Evolutionary conservation across 2,888 invertebrate genomes (phyloP), one percentile per base, ranked within the genome.

Genomic region (Oscheius sp.): DNA sequence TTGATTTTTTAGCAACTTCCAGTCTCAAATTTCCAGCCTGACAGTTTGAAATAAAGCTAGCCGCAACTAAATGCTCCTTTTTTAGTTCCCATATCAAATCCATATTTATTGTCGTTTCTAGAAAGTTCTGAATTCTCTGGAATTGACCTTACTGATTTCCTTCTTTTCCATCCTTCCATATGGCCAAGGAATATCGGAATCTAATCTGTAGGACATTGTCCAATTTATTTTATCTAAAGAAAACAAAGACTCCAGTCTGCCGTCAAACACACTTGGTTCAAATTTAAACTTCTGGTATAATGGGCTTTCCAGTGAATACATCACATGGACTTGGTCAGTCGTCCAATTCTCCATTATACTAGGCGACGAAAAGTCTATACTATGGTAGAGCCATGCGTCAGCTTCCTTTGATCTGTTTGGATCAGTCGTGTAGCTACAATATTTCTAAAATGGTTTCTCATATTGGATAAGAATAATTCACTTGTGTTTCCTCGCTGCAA

Each of bases 41-140:
- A 37, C 77, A 77, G 46, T 75, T 72, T 17, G 72, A 73, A 0
- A 72, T 72, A 1, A 74, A 66, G 73, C 73, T 75, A 17, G 73
- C 71, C 2, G 72, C 69, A 12, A 63, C 63, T 27, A 64, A 33
- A 34, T 33, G 25, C 25, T 66, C 58, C n/a, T 46, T 34, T 23
- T 65, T 65, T 20, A 48, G 17, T n/a, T 27, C 17, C 65, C 65
- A 65, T 10, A 65, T 48, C 6, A 17, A 25, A 23, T 65, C 52
- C 15, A 29, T 12, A 6, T 46, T 45, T 12, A 34, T 17, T 5
- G 48, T 5, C 17, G 23, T 12, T 20, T n/a, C 48, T n/a, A 48
- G 25, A 48, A n/a, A n/a, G n/a, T n/a, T n/a, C n/a, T n/a, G n/a
- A n/a, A n/a, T n/a, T n/a, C n/a, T n/a, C n/a, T n/a, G n/a, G n/a